Percentiles rank a stretch among this genome's conserved stretches.
These are phyloP conservation scores for Rhimphoctona megacephalus DNA, from an alignment of 2,888 invertebrate genomes.

Conservation along the genomic window DNA sequence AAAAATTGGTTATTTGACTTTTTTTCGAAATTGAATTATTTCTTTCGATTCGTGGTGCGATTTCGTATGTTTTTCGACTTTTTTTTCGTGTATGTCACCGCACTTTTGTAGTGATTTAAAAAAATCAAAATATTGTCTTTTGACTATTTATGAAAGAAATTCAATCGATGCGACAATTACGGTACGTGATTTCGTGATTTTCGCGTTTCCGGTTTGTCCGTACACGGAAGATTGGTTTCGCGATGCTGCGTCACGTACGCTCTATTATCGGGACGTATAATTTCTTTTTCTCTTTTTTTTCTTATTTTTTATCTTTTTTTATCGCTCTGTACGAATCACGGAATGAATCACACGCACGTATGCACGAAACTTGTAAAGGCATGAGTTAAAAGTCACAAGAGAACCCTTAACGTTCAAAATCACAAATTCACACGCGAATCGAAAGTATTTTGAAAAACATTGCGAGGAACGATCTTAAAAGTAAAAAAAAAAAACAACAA, in stretches of 20 bases:
- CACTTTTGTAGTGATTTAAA: neutral
- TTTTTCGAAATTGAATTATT: neutral
- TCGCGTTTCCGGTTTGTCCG: slow-evolving; percentile 16
- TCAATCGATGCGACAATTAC: slow-evolving; percentile 1
- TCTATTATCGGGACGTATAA: slow-evolving; percentile 4
- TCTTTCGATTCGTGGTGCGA: neutral
- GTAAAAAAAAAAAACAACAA: neutral
- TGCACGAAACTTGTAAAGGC: slow-evolving; percentile 1
- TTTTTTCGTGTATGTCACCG: neutral
- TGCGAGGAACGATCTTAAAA: neutral
- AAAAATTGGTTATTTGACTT: neutral
- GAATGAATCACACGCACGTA: slow-evolving; percentile 31
- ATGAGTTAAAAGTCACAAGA: neutral
- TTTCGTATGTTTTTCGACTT: neutral
- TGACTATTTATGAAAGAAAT: neutral
- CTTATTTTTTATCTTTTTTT: neutral
- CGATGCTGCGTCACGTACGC: slow-evolving; percentile 32
- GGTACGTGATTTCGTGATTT: slow-evolving; percentile 3
- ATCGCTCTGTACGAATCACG: neutral
- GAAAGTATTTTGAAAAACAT: neutral
- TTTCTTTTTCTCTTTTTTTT: slow-evolving; percentile 3
- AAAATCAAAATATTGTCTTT: neutral
- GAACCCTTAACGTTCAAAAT: neutral
- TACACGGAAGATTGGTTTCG: slow-evolving; percentile 6
- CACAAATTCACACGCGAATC: neutral